Evolutionary conservation across 2,888 invertebrate species (phyloP), one percentile per base, ranked within the genome.

Genomic region (Adelphocoris suturalis): DNA sequence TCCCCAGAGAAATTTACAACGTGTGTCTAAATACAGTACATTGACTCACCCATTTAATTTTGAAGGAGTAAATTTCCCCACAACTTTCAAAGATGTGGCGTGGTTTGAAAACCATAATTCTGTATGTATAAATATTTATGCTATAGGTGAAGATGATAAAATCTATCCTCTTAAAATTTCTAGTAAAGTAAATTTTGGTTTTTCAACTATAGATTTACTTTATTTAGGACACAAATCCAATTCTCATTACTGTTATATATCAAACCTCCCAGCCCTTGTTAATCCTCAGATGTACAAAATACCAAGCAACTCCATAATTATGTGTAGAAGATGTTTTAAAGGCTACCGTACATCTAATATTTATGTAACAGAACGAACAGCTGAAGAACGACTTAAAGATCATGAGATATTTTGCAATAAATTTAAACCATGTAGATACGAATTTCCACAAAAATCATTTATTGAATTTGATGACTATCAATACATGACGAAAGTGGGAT

Each of bases 401-500:
- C 78, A 78, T 78, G 14, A 14, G 9, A 78, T 78, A 46, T 78
- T 78, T 19, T 78, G 68, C 12, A 68, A 68, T 12, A 68, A 68
- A 23, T 68, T 68, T 12, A 68, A 68, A 19, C 68, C 68, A 16
- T 78, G 78, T 46, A 14, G 84, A 14, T 84, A 84, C 52, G 55
- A 84, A 27, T 84, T 52, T 23, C 84, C 84, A 23, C 1, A 68
- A 23, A 68, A 68, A 23, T 13, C 68, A 12, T 68, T n/a, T 61
- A n/a, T 61, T 16, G 61, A 61, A 61, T 61, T 61, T 19, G 61
- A 61, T 61, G 61, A 61, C 19, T 61, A 61, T 61, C 16, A 61
- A 0, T 68, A 23, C 4, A 68, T 68, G 68, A 68, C 68, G 23
- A 68, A 68, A 23, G 27, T 68, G 23, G 68, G 68, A 12, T 68